Conservation (phyloP, 2,113 vertebrate species). For the Embiotoca jacksoni region DNA sequence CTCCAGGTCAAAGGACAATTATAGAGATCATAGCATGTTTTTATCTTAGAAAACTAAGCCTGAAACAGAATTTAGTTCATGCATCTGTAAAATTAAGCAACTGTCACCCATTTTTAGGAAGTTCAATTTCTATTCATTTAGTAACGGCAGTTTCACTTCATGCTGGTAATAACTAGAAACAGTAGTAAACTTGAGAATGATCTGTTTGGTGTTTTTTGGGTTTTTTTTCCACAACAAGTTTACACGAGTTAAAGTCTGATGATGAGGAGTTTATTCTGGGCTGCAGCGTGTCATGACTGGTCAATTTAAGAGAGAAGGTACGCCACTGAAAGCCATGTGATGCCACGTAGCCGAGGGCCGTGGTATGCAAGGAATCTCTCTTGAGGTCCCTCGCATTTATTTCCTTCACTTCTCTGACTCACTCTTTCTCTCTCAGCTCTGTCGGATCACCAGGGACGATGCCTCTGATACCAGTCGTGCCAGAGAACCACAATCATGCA, state of each 20-base stretch:
- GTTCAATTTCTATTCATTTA: neutral
- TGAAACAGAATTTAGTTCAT: no score
- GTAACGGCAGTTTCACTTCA: neutral
- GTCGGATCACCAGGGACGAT: conserved; percentile 74
- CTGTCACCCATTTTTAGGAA: no score
- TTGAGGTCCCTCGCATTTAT: neutral
- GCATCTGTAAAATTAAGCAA: no score
- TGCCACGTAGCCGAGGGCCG: conserved; percentile 11
- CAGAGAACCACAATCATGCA: conserved; percentile 89
- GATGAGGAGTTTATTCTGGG: neutral
- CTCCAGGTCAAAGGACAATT: neutral
- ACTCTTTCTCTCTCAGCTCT: conserved; percentile 27
- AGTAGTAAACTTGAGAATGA: neutral
- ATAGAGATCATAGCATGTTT: neutral
- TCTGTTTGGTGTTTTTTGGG: no score
- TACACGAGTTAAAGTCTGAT: neutral
- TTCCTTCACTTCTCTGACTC: neutral
- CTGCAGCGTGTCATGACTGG: conserved; percentile 60
- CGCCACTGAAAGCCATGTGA: conserved; percentile 62
- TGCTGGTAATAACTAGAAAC: neutral
- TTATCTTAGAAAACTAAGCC: no score
- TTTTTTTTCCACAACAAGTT: no score
- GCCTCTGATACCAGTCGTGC: conserved; percentile 84
- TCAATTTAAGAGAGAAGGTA: conserved; percentile 45
- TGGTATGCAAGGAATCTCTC: neutral